These are phyloP conservation scores for Monopterus albus DNA, from an alignment of 2,113 vertebrate genomes.

Conservation along the genomic window DNA sequence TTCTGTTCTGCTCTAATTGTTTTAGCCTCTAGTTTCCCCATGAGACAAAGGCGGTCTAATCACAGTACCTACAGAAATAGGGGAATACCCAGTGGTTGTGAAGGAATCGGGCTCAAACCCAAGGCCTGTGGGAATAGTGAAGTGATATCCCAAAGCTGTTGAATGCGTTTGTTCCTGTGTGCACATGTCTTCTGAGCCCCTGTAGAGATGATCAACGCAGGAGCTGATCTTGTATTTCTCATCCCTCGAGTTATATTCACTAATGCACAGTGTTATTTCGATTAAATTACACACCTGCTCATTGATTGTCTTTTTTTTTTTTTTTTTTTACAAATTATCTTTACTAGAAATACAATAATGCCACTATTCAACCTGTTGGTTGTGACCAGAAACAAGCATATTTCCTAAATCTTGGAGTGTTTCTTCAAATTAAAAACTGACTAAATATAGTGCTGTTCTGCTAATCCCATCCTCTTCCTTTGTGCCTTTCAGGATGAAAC, in stretches of 20 bases:
- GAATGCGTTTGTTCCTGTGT: constrained; percentile 9
- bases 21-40: constrained; percentile 45
- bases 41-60: constrained; percentile 66
- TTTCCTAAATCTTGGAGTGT: neutral
- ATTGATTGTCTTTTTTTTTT: neutral
- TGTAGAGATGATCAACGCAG: constrained; percentile 36
- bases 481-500: constrained; percentile 89
- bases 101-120: constrained; percentile 68
- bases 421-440: too few species aligned
- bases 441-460: neutral
- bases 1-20: constrained; percentile 81
- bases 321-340: too few species aligned
- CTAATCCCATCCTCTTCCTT: neutral
- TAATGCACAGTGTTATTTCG: constrained; percentile 26
- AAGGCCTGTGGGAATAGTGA: constrained; percentile 60
- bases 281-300: neutral
- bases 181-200: constrained; percentile 20
- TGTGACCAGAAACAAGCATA: too few species aligned
- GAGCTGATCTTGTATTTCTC: constrained; percentile 45
- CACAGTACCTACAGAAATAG: constrained; percentile 71
- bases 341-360: too few species aligned
- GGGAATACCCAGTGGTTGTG: constrained; percentile 74
- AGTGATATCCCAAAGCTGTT: constrained; percentile 46
- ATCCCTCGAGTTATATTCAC: constrained; percentile 27
- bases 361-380: too few species aligned